Conservation (phyloP, 2,797 vertebrate genomes). For the Scolopax bukidnonensis region DNA sequence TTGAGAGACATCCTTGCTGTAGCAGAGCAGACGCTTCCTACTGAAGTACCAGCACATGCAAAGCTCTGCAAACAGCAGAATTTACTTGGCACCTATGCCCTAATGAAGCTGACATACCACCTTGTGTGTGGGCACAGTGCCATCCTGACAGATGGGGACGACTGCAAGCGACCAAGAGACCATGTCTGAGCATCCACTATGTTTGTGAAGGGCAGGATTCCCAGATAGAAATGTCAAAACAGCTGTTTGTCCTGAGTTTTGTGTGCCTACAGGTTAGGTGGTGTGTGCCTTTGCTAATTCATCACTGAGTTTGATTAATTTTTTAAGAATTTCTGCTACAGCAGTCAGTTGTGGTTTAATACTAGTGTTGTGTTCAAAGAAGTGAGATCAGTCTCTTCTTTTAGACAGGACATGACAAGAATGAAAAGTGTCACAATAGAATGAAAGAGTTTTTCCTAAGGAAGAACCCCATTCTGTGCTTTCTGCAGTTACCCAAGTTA, state of each 20-base stretch:
- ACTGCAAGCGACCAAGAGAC: slow-evolving; percentile 66
- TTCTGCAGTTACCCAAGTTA: not conserved
- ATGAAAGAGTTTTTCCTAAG: not conserved
- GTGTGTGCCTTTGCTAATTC: slow-evolving; percentile 29
- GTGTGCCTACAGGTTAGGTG: slow-evolving; percentile 24
- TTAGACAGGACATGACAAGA: not conserved
- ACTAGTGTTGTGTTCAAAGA: not conserved
- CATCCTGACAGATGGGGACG: slow-evolving; percentile 74
- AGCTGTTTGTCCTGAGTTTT: slow-evolving; percentile 66
- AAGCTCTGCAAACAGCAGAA: slow-evolving; percentile 57
- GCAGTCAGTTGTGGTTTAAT: not conserved
- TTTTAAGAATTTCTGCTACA: not conserved
- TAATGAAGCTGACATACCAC: slow-evolving; percentile 62
- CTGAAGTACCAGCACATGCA: slow-evolving; percentile 33
- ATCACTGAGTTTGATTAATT: slow-evolving; percentile 38
- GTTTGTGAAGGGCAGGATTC: slow-evolving; percentile 70
- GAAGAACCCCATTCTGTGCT: not conserved
- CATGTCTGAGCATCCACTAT: slow-evolving; percentile 71
- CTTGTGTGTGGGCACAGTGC: slow-evolving; percentile 72
- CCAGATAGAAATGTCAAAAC: slow-evolving; percentile 63
- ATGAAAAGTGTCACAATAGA: not conserved
- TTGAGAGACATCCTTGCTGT: slow-evolving; percentile 42
- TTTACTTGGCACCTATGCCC: slow-evolving; percentile 67
- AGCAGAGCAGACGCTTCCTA: slow-evolving; percentile 45
- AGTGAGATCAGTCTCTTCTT: not conserved